These are phyloP conservation scores for Gastrophryne carolinensis DNA, from an alignment of 2,797 vertebrate species.

Conservation along the genomic window DNA sequence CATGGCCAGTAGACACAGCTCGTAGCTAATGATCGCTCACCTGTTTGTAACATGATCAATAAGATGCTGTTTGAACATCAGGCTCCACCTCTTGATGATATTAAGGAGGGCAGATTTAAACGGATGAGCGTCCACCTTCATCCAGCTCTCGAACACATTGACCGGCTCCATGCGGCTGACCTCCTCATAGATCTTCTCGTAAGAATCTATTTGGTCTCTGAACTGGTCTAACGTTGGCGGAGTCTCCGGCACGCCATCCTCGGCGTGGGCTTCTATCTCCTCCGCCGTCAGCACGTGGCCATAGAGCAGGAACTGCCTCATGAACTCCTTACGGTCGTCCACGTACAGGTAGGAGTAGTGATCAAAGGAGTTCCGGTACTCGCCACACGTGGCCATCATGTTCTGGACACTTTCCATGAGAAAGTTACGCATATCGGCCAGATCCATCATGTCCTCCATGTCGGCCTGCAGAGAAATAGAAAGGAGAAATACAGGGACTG, in stretches of 20 bases:
- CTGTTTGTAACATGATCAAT: slow-evolving; percentile 84
- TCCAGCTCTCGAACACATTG: slow-evolving; percentile 79
- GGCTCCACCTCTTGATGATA: slow-evolving; percentile 86
- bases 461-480: slow-evolving; percentile 68
- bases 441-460: slow-evolving; percentile 78
- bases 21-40: slow-evolving; percentile 69
- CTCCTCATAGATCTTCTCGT: slow-evolving; percentile 82
- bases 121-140: slow-evolving; percentile 78
- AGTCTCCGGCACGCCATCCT: slow-evolving; percentile 67
- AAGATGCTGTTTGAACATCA: slow-evolving; percentile 93
- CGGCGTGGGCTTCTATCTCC: slow-evolving; percentile 68
- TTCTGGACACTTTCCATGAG: slow-evolving; percentile 73
- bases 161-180: slow-evolving; percentile 72
- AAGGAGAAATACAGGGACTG: neutral
- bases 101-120: slow-evolving; percentile 85
- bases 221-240: slow-evolving; percentile 78
- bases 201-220: slow-evolving; percentile 80
- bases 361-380: slow-evolving; percentile 73
- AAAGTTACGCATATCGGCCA: slow-evolving; percentile 68
- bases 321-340: slow-evolving; percentile 80
- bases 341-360: slow-evolving; percentile 79
- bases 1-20: too few species aligned
- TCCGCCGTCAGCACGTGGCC: slow-evolving; percentile 70
- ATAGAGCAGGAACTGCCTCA: slow-evolving; percentile 80
- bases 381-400: slow-evolving; percentile 61